phyloP scores from a whole-genome alignment of 2,797 vertebrate species.

The Gymnothorax reevesii region DNA sequence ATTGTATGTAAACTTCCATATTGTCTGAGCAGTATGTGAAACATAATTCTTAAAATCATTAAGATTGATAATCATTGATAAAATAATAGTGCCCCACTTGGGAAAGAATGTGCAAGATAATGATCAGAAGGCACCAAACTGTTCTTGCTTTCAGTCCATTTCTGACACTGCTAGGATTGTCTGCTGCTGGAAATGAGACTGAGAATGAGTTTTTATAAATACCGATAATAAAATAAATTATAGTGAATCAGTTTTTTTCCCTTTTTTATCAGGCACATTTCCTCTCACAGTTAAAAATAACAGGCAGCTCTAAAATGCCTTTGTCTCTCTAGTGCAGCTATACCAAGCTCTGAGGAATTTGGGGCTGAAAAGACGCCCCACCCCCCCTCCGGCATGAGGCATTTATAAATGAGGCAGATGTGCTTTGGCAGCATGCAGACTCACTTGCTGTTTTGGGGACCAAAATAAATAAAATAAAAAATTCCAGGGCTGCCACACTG shows the following conservation, averaged over 20 bases:
- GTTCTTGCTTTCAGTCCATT: not conserved
- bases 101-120: not conserved
- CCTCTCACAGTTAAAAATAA: constrained; percentile 17
- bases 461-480: not conserved
- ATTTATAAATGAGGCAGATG: constrained; percentile 37
- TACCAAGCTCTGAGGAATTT: not conserved
- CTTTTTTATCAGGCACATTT: constrained; percentile 16
- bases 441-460: constrained; percentile 14
- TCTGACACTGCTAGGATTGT: constrained; percentile 1
- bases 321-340: not conserved
- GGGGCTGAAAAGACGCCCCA: not conserved
- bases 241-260: not conserved
- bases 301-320: constrained; percentile 18
- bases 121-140: not conserved
- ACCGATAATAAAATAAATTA: not conserved
- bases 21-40: not conserved
- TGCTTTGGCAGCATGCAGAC: constrained; percentile 30
- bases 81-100: not conserved
- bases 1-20: not conserved
- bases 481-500: constrained; percentile 11
- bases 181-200: not conserved
- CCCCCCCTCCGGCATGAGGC: not conserved
- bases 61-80: not conserved
- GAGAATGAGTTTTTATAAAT: not conserved
- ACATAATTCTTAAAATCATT: not conserved